phyloP scores from a whole-genome alignment of 2,113 vertebrate species.

The Salvator merianae region DNA sequence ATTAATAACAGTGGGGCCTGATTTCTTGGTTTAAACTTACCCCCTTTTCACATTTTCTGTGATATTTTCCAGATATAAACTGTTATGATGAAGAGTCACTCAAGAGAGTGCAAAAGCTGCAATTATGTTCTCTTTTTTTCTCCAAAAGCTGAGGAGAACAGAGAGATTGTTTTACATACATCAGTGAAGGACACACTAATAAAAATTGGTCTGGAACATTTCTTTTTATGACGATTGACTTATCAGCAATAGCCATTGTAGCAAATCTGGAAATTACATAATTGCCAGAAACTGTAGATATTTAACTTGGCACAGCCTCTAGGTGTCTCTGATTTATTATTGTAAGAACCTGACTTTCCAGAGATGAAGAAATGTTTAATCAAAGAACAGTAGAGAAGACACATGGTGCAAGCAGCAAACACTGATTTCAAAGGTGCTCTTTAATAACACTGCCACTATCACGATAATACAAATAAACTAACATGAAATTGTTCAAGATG shows the following conservation, averaged over 20 bases:
- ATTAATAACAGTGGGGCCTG: slow-evolving; percentile 77
- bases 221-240: slow-evolving; percentile 82
- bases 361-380: slow-evolving; percentile 85
- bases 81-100: slow-evolving; percentile 81
- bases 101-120: slow-evolving; percentile 67
- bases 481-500: slow-evolving; percentile 60
- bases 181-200: slow-evolving; percentile 80
- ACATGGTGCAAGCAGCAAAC: slow-evolving; percentile 74
- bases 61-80: slow-evolving; percentile 87
- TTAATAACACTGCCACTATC: slow-evolving; percentile 75
- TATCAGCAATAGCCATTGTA: slow-evolving; percentile 80
- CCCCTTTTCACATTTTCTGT: slow-evolving; percentile 76
- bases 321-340: slow-evolving; percentile 84
- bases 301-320: slow-evolving; percentile 82
- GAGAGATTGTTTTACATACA: slow-evolving; percentile 76
- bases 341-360: slow-evolving; percentile 78
- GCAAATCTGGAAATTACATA: slow-evolving; percentile 86
- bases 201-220: slow-evolving; percentile 83
- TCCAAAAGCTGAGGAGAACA: slow-evolving; percentile 48
- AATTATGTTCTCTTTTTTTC: slow-evolving; percentile 64
- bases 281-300: slow-evolving; percentile 86
- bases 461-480: slow-evolving; percentile 79
- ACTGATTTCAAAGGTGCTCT: slow-evolving; percentile 73
- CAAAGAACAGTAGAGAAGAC: slow-evolving; percentile 81
- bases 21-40: slow-evolving; percentile 78